Percentiles rank a stretch among this genome's conserved stretches.
Conservation (phyloP, 2,113 vertebrate genomes). For the Crotalus helleri region DNA sequence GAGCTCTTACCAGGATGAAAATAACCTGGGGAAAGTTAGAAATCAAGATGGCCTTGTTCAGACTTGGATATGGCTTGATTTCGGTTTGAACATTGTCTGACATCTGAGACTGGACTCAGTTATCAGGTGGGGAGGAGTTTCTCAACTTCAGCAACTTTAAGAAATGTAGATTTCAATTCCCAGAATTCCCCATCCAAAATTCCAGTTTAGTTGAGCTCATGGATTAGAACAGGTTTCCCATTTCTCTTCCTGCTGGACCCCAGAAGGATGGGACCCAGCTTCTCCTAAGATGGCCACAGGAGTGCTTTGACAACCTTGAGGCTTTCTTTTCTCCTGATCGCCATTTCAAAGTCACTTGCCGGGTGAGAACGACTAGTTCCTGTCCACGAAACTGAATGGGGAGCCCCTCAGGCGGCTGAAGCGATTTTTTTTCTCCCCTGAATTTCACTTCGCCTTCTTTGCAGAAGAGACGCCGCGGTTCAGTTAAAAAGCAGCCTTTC, state of each 20-base stretch:
- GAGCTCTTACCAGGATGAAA: neutral
- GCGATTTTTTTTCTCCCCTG: neutral
- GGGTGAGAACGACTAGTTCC: neutral
- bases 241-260: neutral
- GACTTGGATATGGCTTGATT: neutral
- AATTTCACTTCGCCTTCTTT: neutral
- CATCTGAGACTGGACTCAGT: neutral
- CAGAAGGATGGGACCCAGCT: neutral
- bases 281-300: neutral
- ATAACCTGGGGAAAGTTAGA: neutral
- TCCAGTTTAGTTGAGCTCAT: too few species aligned
- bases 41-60: neutral
- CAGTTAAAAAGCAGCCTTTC: neutral
- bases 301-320: neutral
- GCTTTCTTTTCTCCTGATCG: neutral
- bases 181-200: neutral
- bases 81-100: neutral
- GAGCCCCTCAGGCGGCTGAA: neutral
- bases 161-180: neutral
- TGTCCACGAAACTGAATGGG: neutral
- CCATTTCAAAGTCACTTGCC: neutral
- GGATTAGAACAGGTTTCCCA: neutral
- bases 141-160: neutral
- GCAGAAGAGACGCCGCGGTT: neutral
- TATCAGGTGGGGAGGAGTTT: neutral